Percentiles rank a stretch among this genome's conserved stretches.
Conservation (phyloP, 2,797 vertebrate species). For the Schizopygopsis pylzovi region DNA sequence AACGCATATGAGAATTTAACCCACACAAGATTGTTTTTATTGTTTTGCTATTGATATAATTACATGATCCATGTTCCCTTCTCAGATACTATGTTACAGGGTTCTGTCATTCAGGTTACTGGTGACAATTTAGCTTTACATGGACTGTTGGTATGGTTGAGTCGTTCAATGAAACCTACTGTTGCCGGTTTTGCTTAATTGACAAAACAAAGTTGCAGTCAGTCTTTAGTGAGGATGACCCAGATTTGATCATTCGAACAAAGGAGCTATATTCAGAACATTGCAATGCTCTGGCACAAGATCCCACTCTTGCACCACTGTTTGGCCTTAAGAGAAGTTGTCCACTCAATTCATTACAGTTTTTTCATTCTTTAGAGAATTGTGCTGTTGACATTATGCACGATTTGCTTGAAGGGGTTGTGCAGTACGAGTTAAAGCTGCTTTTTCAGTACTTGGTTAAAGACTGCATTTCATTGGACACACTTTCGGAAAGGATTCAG, state of each 20-base stretch:
- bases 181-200: conserved; percentile 19
- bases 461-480: background rate
- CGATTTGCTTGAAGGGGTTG: background rate
- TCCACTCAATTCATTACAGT: conserved; percentile 42
- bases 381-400: conserved; percentile 12
- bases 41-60: too few relatives aligned
- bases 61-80: background rate
- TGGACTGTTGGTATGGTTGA: conserved; percentile 35
- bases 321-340: conserved; percentile 47
- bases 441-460: conserved; percentile 1
- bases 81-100: conserved; percentile 27
- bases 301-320: conserved; percentile 16
- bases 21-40: too few relatives aligned
- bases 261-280: conserved; percentile 45
- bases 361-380: conserved; percentile 15
- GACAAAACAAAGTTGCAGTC: conserved; percentile 40
- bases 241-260: conserved; percentile 34
- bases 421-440: background rate
- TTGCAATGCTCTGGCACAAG: conserved; percentile 35
- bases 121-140: conserved; percentile 38
- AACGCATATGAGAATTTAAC: too few relatives aligned
- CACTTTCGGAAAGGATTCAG: background rate
- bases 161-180: conserved; percentile 19
- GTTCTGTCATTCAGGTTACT: conserved; percentile 51
- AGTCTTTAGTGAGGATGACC: conserved; percentile 46